These are phyloP conservation scores for Cosmia pyralina DNA, from an alignment of 2,888 invertebrate genomes.

Conservation along the genomic window DNA sequence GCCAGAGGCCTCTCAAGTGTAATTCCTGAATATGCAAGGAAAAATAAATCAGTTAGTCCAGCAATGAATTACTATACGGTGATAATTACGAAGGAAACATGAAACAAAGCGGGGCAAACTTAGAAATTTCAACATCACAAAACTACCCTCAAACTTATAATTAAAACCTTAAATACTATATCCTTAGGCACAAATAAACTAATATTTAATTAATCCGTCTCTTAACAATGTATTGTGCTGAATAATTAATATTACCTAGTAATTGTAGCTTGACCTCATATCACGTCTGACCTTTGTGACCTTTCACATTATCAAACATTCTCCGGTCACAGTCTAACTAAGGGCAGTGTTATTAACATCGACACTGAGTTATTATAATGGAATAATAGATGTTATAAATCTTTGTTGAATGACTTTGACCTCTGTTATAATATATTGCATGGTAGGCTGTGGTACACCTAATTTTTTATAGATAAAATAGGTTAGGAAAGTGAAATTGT, in stretches of 20 bases:
- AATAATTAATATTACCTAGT: constrained; percentile 55
- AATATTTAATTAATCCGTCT: constrained; percentile 43
- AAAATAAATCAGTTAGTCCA: background rate
- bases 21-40: background rate
- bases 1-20: too few species aligned
- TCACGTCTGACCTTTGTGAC: constrained; percentile 53
- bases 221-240: constrained; percentile 40
- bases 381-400: constrained; percentile 67
- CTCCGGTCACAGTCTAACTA: constrained; percentile 50
- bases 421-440: constrained; percentile 42
- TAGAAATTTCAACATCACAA: background rate
- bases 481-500: background rate
- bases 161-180: background rate
- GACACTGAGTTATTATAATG: constrained; percentile 65
- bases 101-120: background rate
- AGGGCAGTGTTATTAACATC: constrained; percentile 65
- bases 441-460: constrained; percentile 12
- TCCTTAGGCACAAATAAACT: constrained; percentile 16
- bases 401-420: constrained; percentile 55
- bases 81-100: background rate
- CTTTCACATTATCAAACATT: constrained; percentile 58
- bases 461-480: constrained; percentile 10
- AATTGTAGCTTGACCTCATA: constrained; percentile 58
- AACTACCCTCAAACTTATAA: background rate
- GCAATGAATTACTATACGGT: background rate